phyloP scores from a whole-genome alignment of 1,140 invertebrate genomes.

The Protaetia brevitarsis region DNA sequence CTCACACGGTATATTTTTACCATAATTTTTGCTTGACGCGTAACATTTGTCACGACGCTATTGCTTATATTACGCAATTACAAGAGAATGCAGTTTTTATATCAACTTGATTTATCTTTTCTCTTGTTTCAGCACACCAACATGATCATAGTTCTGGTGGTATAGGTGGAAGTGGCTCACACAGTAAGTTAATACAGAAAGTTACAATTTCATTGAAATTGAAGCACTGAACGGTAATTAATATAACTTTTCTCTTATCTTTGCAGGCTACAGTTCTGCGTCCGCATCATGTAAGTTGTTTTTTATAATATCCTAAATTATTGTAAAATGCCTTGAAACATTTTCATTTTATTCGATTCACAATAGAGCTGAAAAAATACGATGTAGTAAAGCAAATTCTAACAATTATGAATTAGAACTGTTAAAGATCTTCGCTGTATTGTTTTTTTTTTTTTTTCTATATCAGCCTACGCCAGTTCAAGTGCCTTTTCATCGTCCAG shows the following conservation, averaged over 20 bases:
- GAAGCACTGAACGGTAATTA: not conserved
- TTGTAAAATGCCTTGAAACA: too few relatives aligned
- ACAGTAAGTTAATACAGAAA: slow-evolving; percentile 14
- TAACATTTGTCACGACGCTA: too few relatives aligned
- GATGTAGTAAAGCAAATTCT: too few relatives aligned
- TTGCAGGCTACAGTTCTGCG: not conserved
- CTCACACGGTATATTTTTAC: too few relatives aligned
- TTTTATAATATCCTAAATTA: too few relatives aligned
- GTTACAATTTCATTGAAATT: not conserved
- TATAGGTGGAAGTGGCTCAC: not conserved
- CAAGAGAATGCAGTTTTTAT: not conserved
- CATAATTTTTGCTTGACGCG: too few relatives aligned
- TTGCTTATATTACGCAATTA: too few relatives aligned
- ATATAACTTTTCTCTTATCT: not conserved
- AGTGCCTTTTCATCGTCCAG: slow-evolving; percentile 9
- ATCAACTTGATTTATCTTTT: not conserved
- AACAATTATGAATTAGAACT: too few relatives aligned
- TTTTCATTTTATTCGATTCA: too few relatives aligned
- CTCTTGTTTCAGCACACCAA: not conserved
- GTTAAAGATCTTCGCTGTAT: too few relatives aligned
- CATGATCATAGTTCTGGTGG: not conserved
- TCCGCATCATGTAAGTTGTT: slow-evolving; percentile 4
- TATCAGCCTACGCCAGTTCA: slow-evolving; percentile 12
- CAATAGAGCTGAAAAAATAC: too few relatives aligned
- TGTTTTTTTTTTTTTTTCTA: not conserved